Base-by-base conservation (phyloP, 2,113 vertebrate genomes). In the Brevimyrus niger region DNA sequence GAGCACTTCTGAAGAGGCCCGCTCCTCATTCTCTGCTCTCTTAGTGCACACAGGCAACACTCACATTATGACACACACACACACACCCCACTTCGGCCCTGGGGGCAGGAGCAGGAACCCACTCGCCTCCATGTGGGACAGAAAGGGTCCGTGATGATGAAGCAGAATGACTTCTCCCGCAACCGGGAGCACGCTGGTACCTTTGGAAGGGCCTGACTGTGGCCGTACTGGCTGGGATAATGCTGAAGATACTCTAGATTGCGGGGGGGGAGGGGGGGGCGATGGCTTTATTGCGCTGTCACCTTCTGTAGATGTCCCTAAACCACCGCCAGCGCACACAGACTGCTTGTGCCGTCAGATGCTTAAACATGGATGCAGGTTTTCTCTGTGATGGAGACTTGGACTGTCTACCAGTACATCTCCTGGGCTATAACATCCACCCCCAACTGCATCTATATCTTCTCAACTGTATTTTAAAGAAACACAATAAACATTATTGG, bases 1-100 rank as follows among this genome's bases (percentile, higher is more conserved):
- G 94, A 92, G 92, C 84, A 92, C 92, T 95, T 94, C 95, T 42
- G 95, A 96, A 95, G 94, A 93, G 91, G 92, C 91, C 95, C 92
- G 92, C 92, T 83, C 80, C 17, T 27, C 42, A 61, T 76, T 69
- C 85, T 93, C 91, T 89, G 94, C 91, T 94, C 91, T 92, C 91
- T 92, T 92, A 91, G 91, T 90, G 91, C 93, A 96, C 95, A 96
- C 95, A 95, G 92, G 83, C 51, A 86, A 89, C 93, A 94, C 94
- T 95, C 93, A 96, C 94, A 92, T 94, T 93, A 2, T 35, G 13
- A 73, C 61, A 17, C 3, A 10, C 50, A 17, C 53, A 4, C 1
- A 27, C 27, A 1, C 27, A 27, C 92, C 94, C 90, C 92, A n/a
- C n/a, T n/a, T 89, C 91, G 92, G 92, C 87, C 82, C 88, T 92